Conservation (phyloP, 2,888 invertebrate species). For the Nycteola revayana region DNA sequence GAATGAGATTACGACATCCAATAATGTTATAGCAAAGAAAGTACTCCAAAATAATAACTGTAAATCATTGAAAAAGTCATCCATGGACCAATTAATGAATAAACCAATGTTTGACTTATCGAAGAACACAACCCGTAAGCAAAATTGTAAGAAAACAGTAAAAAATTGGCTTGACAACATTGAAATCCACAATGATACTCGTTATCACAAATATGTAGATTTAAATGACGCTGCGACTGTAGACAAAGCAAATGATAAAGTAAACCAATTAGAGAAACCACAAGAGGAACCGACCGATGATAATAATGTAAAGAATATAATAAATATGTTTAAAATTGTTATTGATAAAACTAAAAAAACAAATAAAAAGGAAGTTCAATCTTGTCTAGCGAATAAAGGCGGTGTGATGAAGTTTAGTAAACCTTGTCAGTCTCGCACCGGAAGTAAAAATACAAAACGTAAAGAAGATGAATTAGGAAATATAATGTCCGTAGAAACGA, state of each 20-base stretch:
- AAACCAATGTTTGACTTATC: not conserved
- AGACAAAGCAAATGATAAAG: too few relatives aligned
- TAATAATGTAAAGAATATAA: not conserved
- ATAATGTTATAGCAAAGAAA: constrained; percentile 8
- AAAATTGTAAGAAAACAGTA: constrained; percentile 54
- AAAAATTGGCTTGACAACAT: constrained; percentile 59
- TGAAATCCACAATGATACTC: constrained; percentile 24
- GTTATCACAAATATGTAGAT: constrained; percentile 11
- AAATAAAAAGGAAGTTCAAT: constrained; percentile 51
- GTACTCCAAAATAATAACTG: not conserved
- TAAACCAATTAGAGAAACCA: not conserved
- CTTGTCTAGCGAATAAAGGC: constrained; percentile 58
- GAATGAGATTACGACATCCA: not conserved
- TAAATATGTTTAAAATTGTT: constrained; percentile 5
- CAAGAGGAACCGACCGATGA: too few relatives aligned
- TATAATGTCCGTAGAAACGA: too few relatives aligned
- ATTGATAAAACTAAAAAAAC: constrained; percentile 19
- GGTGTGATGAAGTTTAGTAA: constrained; percentile 66
- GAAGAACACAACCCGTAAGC: constrained; percentile 40
- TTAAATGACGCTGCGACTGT: too few relatives aligned
- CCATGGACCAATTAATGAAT: not conserved
- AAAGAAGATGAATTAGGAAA: not conserved
- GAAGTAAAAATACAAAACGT: not conserved
- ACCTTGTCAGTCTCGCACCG: constrained; percentile 33
- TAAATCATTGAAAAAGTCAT: not conserved